Evolutionary conservation across 2,888 invertebrate species (phyloP).

Genomic region (Spodoptera picta): DNA sequence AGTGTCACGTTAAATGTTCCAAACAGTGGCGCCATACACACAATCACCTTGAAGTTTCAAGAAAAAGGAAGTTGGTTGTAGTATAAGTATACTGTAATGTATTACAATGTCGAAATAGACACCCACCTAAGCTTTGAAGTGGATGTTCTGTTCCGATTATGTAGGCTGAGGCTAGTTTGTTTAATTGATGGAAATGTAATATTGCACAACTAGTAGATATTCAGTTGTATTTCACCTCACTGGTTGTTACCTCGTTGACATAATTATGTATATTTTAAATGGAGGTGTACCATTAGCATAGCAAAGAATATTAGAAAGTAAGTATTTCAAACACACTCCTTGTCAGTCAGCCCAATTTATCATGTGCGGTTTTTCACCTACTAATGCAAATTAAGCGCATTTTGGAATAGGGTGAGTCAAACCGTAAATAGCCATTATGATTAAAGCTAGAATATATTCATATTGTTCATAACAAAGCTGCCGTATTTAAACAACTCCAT

Average conservation of each 20-base stretch:
- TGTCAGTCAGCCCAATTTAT: too few relatives aligned
- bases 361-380: too few relatives aligned
- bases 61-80: constrained; percentile 28
- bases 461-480: background rate
- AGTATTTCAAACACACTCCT: too few relatives aligned
- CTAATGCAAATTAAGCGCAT: too few relatives aligned
- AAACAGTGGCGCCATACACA: constrained; percentile 79
- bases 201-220: background rate
- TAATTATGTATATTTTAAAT: too few relatives aligned
- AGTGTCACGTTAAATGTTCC: constrained; percentile 70
- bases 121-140: constrained; percentile 17
- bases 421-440: background rate
- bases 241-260: too few relatives aligned
- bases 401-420: too few relatives aligned
- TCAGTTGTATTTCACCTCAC: background rate
- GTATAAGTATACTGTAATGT: constrained; percentile 4
- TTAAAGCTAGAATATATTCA: background rate
- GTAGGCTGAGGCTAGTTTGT: constrained; percentile 26
- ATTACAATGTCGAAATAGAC: constrained; percentile 28
- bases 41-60: constrained; percentile 68
- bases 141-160: constrained; percentile 29
- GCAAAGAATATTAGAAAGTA: too few relatives aligned
- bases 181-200: constrained; percentile 30
- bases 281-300: too few relatives aligned
- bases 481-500: constrained; percentile 10